Percentiles rank a stretch among this genome's conserved stretches.
Conservation (phyloP, 2,888 invertebrate genomes). For the Drosophila macrospina region DNA sequence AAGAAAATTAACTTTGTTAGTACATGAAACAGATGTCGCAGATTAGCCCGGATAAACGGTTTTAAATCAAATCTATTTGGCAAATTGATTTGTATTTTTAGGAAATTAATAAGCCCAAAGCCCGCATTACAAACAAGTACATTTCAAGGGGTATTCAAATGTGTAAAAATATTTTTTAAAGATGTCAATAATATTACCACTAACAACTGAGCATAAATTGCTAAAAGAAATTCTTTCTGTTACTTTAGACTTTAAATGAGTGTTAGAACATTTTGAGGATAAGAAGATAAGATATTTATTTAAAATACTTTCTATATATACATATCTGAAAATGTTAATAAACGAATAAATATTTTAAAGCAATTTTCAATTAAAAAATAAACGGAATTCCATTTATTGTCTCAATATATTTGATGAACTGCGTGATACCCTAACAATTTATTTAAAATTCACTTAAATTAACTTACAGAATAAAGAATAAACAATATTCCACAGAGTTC, state of each 20-base stretch:
- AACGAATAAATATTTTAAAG: no score
- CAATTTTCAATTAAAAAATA: no score
- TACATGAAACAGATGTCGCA: conserved; percentile 53
- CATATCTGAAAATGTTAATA: no score
- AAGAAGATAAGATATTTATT: no score
- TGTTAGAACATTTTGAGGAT: no score
- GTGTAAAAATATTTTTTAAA: neutral
- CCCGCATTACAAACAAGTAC: conserved; percentile 7
- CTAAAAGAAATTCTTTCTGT: neutral
- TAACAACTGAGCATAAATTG: neutral
- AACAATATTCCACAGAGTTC: neutral
- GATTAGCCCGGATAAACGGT: conserved; percentile 21
- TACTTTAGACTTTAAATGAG: no score
- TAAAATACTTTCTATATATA: no score
- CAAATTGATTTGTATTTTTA: conserved; percentile 9
- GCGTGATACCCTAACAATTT: no score
- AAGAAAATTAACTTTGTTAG: conserved; percentile 16
- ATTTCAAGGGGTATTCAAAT: conserved; percentile 1
- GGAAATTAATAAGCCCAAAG: neutral
- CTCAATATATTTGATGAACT: no score
- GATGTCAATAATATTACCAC: neutral
- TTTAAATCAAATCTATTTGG: conserved; percentile 1
- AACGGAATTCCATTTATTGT: no score
- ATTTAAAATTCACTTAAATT: no score
- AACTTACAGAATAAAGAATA: neutral